Evolutionary conservation across 2,113 vertebrate genomes (phyloP).

Genomic region (Neodontobutis hainanensis): DNA sequence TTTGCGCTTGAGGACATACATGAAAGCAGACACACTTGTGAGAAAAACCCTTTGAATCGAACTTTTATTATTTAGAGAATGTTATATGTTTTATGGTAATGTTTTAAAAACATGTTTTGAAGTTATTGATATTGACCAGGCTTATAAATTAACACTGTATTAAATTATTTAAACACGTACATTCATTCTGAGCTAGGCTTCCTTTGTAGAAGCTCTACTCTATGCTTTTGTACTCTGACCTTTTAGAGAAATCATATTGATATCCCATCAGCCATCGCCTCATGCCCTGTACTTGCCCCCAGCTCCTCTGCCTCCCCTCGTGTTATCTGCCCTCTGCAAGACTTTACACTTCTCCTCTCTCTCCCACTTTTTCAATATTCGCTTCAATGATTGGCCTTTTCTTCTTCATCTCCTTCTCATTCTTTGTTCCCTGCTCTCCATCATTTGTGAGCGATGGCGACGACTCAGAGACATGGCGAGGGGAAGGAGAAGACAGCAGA

Average conservation of each 20-base stretch:
- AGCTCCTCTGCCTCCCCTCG: constrained; percentile 1
- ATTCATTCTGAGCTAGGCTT: background rate
- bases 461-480: constrained; percentile 21
- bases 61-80: background rate
- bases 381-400: constrained; percentile 12
- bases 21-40: background rate
- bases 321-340: constrained; percentile 24
- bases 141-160: background rate
- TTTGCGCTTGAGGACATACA: background rate
- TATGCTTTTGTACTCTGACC: background rate
- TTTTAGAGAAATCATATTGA: constrained; percentile 28
- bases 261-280: constrained; percentile 37
- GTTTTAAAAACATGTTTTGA: background rate
- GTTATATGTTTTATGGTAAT: background rate
- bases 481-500: constrained; percentile 26
- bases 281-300: constrained; percentile 13
- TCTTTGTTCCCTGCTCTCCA: constrained; percentile 15
- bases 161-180: constrained; percentile 1
- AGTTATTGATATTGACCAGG: background rate
- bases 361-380: constrained; percentile 34
- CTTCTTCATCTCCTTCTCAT: constrained; percentile 4
- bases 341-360: constrained; percentile 40
- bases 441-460: constrained; percentile 45
- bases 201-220: background rate
- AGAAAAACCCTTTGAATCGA: background rate